Base-by-base conservation (phyloP, 2,888 invertebrate species). In the Lutraria lutraria region DNA sequence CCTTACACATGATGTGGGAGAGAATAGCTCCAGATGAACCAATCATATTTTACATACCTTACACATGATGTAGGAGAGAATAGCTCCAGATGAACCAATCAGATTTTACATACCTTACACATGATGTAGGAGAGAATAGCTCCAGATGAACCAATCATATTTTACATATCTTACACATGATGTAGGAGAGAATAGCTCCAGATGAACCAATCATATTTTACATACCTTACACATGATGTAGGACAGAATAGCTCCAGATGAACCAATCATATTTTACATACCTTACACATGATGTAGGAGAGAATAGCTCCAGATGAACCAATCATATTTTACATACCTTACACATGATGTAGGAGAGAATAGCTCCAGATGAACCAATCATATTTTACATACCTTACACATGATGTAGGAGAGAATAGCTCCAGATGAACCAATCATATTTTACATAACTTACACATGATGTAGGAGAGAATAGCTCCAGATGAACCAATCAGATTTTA, bases 1-100 rank as follows among this genome's bases (percentile, higher is more conserved):
- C 98, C 97, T 98, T 98, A 97, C 98, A 99, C 99, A 99, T 99
- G 95, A 99, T 99, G 97, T 99, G 98, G 0, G 98, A 98, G 12
- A 99, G 97, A 97, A 99, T 99, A 91, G 98, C 99, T 95, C 99
- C 99, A 89, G 98, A 98, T 89, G 98, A 98, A 83, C 99, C 98
- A 96, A 99, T 99, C 92, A 99, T n/a, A n/a, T n/a, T n/a, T 25
- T 21, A 87, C 94, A 91, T 92, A 98, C 98, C 97, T 98, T 98
- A 97, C 98, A 99, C 99, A 99, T 99, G 95, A 99, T 99, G 97
- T 99, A 98, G 0, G 98, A 98, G 12, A 99, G 97, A 97, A 99
- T 99, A 91, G 98, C 99, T 95, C 99, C 99, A 89, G 98, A 98
- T 89, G 98, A 98, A 83, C 99, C 98, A 96, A 99, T 99, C 92